phyloP scores from a whole-genome alignment of 2,113 vertebrate species.

The Eulemur rufifrons region DNA sequence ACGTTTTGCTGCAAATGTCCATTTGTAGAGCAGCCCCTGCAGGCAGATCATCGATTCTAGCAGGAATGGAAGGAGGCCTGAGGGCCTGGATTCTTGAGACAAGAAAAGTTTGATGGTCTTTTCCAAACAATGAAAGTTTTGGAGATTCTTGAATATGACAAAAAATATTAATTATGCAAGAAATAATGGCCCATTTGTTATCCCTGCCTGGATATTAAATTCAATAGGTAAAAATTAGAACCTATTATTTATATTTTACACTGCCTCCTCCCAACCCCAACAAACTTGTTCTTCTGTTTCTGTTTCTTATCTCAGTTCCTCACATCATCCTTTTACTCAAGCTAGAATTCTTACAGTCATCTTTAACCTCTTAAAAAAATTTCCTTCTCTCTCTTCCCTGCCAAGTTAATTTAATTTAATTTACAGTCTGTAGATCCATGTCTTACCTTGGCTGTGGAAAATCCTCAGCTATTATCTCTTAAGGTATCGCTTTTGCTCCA shows the following conservation, averaged over 20 bases:
- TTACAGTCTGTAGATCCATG: not conserved
- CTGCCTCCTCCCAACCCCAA: not conserved
- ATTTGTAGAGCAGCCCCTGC: not conserved
- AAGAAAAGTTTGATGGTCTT: not conserved
- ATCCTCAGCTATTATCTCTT: not conserved
- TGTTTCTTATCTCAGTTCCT: not conserved
- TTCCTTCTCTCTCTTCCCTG: not conserved
- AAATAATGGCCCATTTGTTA: not conserved
- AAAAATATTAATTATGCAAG: not conserved
- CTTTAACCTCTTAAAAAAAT: not conserved
- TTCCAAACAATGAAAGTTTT: not conserved
- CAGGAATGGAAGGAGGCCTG: not conserved
- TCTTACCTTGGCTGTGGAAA: not conserved
- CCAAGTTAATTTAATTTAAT: constrained; percentile 17
- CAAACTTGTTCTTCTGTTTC: not conserved
- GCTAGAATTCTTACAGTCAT: not conserved
- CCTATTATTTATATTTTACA: not conserved
- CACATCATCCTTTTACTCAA: not conserved
- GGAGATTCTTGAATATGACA: not conserved
- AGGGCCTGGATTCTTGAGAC: not conserved
- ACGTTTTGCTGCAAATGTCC: not conserved
- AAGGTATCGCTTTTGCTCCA: not conserved
- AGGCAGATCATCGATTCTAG: not conserved
- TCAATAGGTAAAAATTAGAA: not conserved
- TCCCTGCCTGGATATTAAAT: not conserved